phyloP scores from a whole-genome alignment of 2,888 invertebrate genomes.

The Agrenia bidenticulata region DNA sequence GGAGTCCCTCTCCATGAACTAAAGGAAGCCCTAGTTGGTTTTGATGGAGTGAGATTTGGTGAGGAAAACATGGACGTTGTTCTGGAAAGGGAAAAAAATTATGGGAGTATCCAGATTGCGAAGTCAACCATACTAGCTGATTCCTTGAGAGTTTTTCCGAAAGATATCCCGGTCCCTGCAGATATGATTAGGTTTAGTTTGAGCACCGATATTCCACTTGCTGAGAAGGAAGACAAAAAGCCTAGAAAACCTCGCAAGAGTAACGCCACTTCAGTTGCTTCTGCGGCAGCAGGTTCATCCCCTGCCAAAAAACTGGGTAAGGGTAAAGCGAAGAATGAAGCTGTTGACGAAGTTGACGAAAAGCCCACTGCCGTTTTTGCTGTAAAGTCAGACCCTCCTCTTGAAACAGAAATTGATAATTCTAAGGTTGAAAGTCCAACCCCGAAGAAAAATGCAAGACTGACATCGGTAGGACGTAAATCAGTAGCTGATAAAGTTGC shows the following conservation, averaged over 20 bases:
- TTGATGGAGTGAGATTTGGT: conserved; percentile 22
- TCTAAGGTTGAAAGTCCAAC: background rate
- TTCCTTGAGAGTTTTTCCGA: conserved; percentile 44
- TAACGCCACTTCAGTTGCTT: background rate
- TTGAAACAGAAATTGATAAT: background rate
- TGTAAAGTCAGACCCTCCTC: conserved; percentile 35
- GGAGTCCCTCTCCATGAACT: conserved; percentile 71
- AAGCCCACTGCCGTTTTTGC: conserved; percentile 23
- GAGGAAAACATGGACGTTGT: conserved; percentile 33
- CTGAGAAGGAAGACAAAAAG: conserved; percentile 26
- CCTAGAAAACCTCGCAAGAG: conserved; percentile 16
- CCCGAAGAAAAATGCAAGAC: background rate
- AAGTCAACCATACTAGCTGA: conserved; percentile 21
- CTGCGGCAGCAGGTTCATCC: background rate
- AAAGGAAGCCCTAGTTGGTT: conserved; percentile 66
- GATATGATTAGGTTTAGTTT: conserved; percentile 32
- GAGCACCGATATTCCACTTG: conserved; percentile 18
- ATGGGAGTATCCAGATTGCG: conserved; percentile 33
- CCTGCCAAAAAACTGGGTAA: conserved; percentile 13
- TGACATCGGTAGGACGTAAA: conserved; percentile 12
- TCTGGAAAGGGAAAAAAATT: conserved; percentile 42
- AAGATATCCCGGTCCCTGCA: conserved; percentile 41
- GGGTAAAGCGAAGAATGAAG: conserved; percentile 3
- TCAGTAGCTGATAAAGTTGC: conserved; percentile 28
- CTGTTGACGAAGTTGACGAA: conserved; percentile 9